Evolutionary conservation across 2,113 vertebrate species (phyloP), one percentile per base, ranked within the genome.

Genomic region (Microtus richardsoni): DNA sequence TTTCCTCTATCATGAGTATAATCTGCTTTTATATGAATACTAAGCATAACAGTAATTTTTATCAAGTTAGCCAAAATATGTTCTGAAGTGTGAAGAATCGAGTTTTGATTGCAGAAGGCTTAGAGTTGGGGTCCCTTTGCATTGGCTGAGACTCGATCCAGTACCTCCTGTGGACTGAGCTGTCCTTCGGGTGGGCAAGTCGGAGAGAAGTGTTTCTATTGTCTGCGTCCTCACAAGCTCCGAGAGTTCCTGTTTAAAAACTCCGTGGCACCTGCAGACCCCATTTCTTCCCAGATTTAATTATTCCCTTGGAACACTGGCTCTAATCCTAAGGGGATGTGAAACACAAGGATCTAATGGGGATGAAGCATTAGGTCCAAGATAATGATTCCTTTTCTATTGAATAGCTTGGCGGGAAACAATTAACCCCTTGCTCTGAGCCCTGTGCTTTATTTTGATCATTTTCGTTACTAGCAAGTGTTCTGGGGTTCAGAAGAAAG

Each of bases 261-360:
- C 73, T 60, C 33, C 49, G 24, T 0, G 24, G 96, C 91, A 95
- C 93, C 83, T 95, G 52, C 64, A 85, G 89, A 96, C 89, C 94
- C 89, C 49, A 66, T 75, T 94, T 88, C 85, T 93, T 96, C 93
- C 89, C 58, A 89, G 93, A 97, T 96, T 96, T 97, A 96, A 97
- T 98, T 96, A 94, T 95, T 96, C 74, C 71, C 94, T 95, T 96
- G 94, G 73, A 96, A 94, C 78, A 17, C 49, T 92, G 85, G 39
- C 47, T 80, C 30, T 90, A 88, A 95, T 82, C 60, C 93, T 80
- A 91, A 96, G 77, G 64, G 91, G 24, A 93, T 92, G 39, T 88
- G 58, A 95, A 93, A 93, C 47, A 33, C 30, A 68, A 70, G 89
- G 22, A 77, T 96, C 89, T 91, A 86, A 36, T 33, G 74, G 84